A percentile compares a stretch with the other conserved stretches of the same genome.
Evolutionary conservation across 53 echinoderm and acorn worm genomes (phyloP).

Genomic region (Pentamera pediparva): DNA sequence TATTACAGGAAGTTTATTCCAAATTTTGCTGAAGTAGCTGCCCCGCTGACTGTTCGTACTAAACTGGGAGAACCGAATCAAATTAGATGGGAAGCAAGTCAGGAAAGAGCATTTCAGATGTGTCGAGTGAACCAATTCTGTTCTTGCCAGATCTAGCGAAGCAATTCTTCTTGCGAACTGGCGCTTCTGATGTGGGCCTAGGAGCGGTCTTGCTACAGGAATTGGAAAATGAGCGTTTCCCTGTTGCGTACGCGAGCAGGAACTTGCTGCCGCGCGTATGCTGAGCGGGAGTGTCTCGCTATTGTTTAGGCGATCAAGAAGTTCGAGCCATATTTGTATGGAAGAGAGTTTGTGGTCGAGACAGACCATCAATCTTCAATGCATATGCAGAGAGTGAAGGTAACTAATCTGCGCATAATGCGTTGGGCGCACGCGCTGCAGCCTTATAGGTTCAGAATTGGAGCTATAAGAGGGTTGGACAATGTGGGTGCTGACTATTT

Average conservation of each 20-base stretch:
- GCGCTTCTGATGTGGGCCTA: no score
- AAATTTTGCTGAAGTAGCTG: background rate
- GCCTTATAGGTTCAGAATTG: slow-evolving; percentile 6
- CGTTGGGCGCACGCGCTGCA: slow-evolving; percentile 23
- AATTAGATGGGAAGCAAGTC: background rate
- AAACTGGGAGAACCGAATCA: background rate
- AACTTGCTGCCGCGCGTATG: background rate
- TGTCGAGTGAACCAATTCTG: background rate
- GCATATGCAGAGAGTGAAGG: background rate
- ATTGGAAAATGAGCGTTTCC: background rate
- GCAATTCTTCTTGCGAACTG: slow-evolving; percentile 13
- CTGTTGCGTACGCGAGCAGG: slow-evolving; percentile 8
- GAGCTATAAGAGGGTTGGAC: no score
- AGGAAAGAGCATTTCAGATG: background rate
- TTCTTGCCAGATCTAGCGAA: slow-evolving; percentile 16
- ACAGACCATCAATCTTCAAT: no score
- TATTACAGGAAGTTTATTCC: background rate
- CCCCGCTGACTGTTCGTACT: background rate
- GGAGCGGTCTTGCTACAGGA: slow-evolving; percentile 25
- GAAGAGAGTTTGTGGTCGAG: no score
- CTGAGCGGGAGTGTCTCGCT: no score
- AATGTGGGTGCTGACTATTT: no score
- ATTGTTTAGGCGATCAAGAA: slow-evolving; percentile 7
- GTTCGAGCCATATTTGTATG: no score
- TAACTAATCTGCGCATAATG: background rate